Conservation (phyloP, 2,797 vertebrate species). For the Glossophaga mutica region DNA sequence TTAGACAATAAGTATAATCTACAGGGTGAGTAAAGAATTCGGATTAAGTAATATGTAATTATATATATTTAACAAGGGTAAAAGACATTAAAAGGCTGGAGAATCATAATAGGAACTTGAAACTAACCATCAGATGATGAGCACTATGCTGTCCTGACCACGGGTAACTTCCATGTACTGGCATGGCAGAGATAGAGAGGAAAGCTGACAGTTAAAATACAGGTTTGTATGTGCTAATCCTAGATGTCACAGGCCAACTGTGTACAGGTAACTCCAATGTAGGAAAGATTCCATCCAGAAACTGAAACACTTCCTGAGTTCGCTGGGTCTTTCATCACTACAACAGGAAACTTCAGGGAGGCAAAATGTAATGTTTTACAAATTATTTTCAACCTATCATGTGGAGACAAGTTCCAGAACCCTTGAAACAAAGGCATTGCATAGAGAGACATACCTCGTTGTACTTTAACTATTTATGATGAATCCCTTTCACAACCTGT, state of each 20-base stretch:
- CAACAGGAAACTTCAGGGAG: background rate
- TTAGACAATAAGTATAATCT: background rate
- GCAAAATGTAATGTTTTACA: background rate
- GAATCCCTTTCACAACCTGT: background rate
- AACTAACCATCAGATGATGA: background rate
- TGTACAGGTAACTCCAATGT: background rate
- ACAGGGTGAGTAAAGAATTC: background rate
- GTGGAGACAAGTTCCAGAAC: background rate
- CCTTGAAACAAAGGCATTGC: background rate
- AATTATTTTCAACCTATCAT: background rate
- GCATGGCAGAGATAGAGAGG: too few relatives aligned
- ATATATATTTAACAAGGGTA: background rate
- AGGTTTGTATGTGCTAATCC: background rate
- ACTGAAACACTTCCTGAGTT: background rate
- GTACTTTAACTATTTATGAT: background rate
- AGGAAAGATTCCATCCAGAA: background rate
- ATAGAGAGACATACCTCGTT: background rate
- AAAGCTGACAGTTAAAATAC: background rate
- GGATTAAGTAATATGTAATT: background rate
- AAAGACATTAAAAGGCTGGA: background rate
- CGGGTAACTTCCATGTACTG: background rate
- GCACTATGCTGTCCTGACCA: fast-evolving
- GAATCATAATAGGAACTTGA: background rate
- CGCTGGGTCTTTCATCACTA: background rate
- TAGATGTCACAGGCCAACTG: background rate